Percentiles rank a stretch among this genome's conserved stretches.
These are phyloP conservation scores for Chrysaora quinquecirrha DNA, from an alignment of 30 jellyfish, hydroid and myxozoan genomes.

Conservation along the genomic window DNA sequence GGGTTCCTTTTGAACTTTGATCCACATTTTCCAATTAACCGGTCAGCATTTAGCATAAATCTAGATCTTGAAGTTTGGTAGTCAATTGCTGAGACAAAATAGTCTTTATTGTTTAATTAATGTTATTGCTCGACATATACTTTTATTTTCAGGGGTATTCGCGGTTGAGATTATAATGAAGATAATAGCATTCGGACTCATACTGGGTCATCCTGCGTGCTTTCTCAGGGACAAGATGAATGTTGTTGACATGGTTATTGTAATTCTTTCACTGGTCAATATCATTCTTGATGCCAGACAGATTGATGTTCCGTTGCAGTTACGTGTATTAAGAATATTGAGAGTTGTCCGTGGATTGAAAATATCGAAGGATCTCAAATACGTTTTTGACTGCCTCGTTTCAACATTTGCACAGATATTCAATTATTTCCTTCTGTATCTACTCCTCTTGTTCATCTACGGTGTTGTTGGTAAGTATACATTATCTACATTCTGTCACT, in stretches of 20 bases:
- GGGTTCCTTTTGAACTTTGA: no score
- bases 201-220: constrained; percentile 73
- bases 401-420: constrained; percentile 62
- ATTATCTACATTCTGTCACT: no score
- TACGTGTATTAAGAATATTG: constrained; percentile 70
- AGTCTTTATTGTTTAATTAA: no score
- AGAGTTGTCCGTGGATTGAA: constrained; percentile 80
- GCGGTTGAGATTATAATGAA: constrained; percentile 72
- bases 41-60: no score
- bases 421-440: constrained; percentile 67
- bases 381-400: constrained; percentile 75
- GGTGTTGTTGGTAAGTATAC: constrained; percentile 75
- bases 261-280: constrained; percentile 31
- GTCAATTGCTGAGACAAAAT: not conserved
- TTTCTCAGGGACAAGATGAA: constrained; percentile 77
- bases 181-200: constrained; percentile 76
- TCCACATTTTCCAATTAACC: no score
- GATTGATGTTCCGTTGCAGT: constrained; percentile 31
- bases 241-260: constrained; percentile 66
- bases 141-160: constrained; percentile 67
- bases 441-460: constrained; percentile 73
- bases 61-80: no score
- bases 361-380: constrained; percentile 60
- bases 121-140: no score
- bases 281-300: constrained; percentile 45